Base-by-base conservation (phyloP, 2,888 invertebrate genomes). In the Phaedon cochleariae region DNA sequence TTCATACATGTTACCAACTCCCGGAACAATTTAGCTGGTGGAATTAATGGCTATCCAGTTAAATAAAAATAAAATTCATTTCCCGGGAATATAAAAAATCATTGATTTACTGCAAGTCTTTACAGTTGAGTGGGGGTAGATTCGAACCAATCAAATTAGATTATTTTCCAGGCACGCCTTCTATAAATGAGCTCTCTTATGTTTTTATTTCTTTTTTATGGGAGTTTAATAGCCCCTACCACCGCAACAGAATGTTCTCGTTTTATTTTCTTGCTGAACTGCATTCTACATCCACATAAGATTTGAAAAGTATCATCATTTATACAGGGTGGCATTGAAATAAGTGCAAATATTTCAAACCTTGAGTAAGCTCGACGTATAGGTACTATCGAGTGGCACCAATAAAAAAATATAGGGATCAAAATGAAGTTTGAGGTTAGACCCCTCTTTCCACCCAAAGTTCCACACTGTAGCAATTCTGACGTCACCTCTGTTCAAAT, bases 181-280 rank as follows among this genome's bases (percentile, higher is more conserved):
- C 75, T 64, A 75, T 77, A 76, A 77, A 78, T 77, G 75, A 75
- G 74, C 76, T 74, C 77, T 77, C 78, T 78, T 78, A 77, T 74
- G 77, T 76, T 77, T 79, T 78, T 78, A 77, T 79, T 77, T 77
- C 77, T 73, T 77, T 79, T 78, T 78, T 78, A 77, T 78, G 73
- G 69, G 73, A 53, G 72, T 73, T 76, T 75, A 76, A 75, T 74
- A 62, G 67, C 65, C 71, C 72, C 70, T 70, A 69, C 71, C 66
- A 69, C 71, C 68, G 66, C 68, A 70, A 68, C 69, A 59, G 54
- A 62, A 63, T 26, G 65, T 51, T 63, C 65, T 64, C 64, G 59
- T 66, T 69, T 66, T 64, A 64, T 64, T 69, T 64, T 55, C 53
- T 21, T 65, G 52, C 57, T 20, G 59, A 34, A 55, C 57, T 64